Evolutionary conservation across 2,888 invertebrate genomes (phyloP), one percentile per base, ranked within the genome.

Genomic region (Caenorhabditis doughertyi): DNA sequence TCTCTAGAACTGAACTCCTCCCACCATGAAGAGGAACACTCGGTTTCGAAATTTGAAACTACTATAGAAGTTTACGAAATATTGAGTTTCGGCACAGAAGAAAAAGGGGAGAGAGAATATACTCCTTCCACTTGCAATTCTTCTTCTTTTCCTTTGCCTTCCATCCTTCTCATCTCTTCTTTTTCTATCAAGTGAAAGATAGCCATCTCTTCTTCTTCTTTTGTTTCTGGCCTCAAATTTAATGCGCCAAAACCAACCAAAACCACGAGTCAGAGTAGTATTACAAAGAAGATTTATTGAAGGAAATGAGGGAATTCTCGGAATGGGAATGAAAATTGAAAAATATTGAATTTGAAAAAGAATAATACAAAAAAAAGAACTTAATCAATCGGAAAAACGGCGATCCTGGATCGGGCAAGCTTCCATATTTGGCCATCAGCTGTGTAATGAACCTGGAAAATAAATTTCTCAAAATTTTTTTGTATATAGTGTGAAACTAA

Each of bases 401-500:
- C 29, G 16, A 83, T 83, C 44, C 71, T 18, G 0, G 83, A 77
- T 29, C 58, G 51, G 7, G 79, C 79, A 0, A 83, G 47, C 71
- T 74, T 71, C 79, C 74, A 79, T 49, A 79, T 73, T 27, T 60
- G 74, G 7, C 83, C 83, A 80, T 83, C 83, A 13, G 67, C 70
- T n/a, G 83, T 76, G 39, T 83, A 80, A 42, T 80, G 83, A 7
- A 83, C 49, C 83, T 83, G 56, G 2, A 76, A 81, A 49, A 1
- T 27, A 49, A 44, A n/a, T 49, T 56, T 23, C 27, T 25, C 42
- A 39, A 16, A 42, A 18, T 23, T 9, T 27, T 58, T 51, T 47
- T 76, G 7, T 68, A 18, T 32, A 32, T 4, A n/a, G n/a, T 42
- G 16, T 3, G 42, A 11, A 11, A 53, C 13, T 51, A 51, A 67